Conservation (phyloP, 2,888 invertebrate genomes). For the Leucophora obtusa region DNA sequence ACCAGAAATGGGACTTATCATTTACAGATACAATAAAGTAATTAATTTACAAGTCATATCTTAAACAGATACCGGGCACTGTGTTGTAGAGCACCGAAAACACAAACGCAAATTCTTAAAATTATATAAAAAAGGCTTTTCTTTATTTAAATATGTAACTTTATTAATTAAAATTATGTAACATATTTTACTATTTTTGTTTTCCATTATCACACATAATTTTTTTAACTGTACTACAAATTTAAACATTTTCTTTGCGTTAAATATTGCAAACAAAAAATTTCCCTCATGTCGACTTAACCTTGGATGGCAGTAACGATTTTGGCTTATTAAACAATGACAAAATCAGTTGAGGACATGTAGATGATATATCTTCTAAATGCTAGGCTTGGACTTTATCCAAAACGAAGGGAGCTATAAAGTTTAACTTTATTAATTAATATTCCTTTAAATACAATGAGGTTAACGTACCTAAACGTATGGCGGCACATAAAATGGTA, state of each 20-base stretch:
- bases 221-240: not conserved
- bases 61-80: too few relatives aligned
- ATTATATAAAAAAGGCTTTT: too few relatives aligned
- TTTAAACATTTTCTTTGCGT: not conserved
- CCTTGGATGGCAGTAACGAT: conserved; percentile 8
- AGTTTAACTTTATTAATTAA: not conserved
- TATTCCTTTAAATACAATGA: not conserved
- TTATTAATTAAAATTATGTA: too few relatives aligned
- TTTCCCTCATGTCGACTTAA: not conserved
- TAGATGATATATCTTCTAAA: not conserved
- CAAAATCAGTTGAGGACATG: not conserved
- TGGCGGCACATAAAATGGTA: conserved; percentile 71
- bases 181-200: too few relatives aligned
- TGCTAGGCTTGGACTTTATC: conserved; percentile 58
- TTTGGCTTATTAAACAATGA: not conserved
- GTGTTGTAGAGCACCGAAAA: too few relatives aligned
- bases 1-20: too few relatives aligned
- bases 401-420: conserved; percentile 61
- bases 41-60: too few relatives aligned
- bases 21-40: too few relatives aligned
- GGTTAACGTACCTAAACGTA: conserved; percentile 73
- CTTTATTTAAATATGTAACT: too few relatives aligned
- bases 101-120: too few relatives aligned
- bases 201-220: too few relatives aligned
- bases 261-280: not conserved